Conservation (phyloP, 2,797 vertebrate genomes). For the Onychomys leucogaster region DNA sequence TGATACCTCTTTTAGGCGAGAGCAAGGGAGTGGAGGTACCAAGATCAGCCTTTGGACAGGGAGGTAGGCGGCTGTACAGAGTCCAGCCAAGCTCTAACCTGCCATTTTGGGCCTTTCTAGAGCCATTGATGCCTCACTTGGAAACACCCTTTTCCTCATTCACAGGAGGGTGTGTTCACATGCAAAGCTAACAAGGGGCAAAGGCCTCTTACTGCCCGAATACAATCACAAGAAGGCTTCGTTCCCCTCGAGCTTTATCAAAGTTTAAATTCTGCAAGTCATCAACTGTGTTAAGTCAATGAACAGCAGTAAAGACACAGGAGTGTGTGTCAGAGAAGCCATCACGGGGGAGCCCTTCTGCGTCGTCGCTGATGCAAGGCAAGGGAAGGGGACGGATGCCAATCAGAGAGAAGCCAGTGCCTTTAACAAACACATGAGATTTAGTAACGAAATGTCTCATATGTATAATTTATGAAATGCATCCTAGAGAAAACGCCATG, state of each 20-base stretch:
- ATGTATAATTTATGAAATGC: slow-evolving; percentile 32
- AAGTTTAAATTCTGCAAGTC: slow-evolving; percentile 63
- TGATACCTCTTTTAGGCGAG: slow-evolving; percentile 59
- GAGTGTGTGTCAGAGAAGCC: neutral
- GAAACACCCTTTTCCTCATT: neutral
- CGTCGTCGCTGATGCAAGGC: neutral
- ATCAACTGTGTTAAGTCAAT: slow-evolving; percentile 23
- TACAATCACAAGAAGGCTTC: slow-evolving; percentile 21
- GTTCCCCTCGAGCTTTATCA: slow-evolving; percentile 47
- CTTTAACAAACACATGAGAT: slow-evolving; percentile 32
- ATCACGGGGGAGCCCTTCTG: neutral
- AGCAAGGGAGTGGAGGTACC: neutral
- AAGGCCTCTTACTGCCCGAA: slow-evolving; percentile 31
- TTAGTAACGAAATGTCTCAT: neutral
- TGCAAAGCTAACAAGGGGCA: neutral
- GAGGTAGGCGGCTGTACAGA: slow-evolving; percentile 34
- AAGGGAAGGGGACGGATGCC: neutral
- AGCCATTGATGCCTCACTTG: slow-evolving; percentile 2
- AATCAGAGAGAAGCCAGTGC: neutral
- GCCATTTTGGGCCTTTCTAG: neutral
- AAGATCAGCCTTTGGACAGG: slow-evolving; percentile 64
- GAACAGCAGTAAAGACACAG: slow-evolving; percentile 21
- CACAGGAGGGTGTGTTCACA: neutral
- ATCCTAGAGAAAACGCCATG: slow-evolving; percentile 53
- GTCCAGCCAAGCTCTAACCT: slow-evolving; percentile 29